Evolutionary conservation across 2,888 invertebrate species (phyloP).

Genomic region (Microctonus brassicae): DNA sequence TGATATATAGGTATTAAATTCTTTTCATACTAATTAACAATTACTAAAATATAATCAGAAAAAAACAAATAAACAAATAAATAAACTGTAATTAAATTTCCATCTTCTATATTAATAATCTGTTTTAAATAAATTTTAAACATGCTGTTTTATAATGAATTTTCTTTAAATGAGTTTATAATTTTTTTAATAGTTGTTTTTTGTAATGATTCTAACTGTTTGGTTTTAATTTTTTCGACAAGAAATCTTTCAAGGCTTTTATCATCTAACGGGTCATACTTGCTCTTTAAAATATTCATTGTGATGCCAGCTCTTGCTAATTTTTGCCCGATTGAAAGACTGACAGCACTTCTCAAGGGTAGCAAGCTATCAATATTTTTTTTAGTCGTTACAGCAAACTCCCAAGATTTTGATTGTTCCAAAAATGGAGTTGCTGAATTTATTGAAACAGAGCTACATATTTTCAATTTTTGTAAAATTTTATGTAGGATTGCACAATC

Average conservation of each 20-base stretch:
- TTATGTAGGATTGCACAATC: conserved; percentile 25
- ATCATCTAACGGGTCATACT: neutral
- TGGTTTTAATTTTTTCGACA: conserved; percentile 1
- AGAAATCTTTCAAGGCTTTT: conserved; percentile 5
- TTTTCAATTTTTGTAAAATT: conserved; percentile 20
- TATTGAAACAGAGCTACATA: neutral
- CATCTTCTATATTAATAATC: no score
- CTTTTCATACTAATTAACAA: no score
- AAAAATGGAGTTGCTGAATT: neutral
- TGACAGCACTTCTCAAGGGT: neutral
- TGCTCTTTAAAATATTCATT: conserved; percentile 10
- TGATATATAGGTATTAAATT: no score
- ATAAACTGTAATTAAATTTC: neutral
- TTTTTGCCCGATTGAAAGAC: conserved; percentile 20
- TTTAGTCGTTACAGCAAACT: neutral
- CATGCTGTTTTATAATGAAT: neutral
- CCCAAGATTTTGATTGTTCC: conserved; percentile 3
- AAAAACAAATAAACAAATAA: neutral
- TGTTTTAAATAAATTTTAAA: neutral
- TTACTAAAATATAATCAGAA: no score
- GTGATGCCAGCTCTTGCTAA: conserved; percentile 17
- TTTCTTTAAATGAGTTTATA: neutral
- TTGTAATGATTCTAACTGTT: conserved; percentile 15
- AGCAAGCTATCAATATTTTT: conserved; percentile 13
- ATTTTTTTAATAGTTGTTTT: no score